A percentile compares a stretch with the other conserved stretches of the same genome.
Evolutionary conservation across 2,797 vertebrate genomes (phyloP).

Genomic region (Acrossocheilus wenchowensis): DNA sequence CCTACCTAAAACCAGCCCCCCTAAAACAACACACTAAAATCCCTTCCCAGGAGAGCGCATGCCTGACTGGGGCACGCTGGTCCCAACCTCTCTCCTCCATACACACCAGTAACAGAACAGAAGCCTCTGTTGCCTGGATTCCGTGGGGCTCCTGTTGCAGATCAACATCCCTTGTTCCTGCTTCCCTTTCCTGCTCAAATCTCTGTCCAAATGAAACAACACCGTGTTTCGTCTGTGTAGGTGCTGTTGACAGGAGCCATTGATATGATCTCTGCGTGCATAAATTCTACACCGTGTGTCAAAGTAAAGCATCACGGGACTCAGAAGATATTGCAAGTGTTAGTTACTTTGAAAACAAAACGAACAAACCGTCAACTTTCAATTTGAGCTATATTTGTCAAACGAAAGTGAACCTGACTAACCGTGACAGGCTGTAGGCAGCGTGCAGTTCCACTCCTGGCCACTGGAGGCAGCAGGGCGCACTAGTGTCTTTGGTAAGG

Average conservation of each 20-base stretch:
- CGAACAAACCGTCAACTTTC: slow-evolving; percentile 32
- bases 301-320: slow-evolving; percentile 8
- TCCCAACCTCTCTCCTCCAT: slow-evolving; percentile 61
- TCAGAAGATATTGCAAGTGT: slow-evolving; percentile 9
- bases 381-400: slow-evolving; percentile 13
- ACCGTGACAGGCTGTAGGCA: neutral
- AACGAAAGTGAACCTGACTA: neutral
- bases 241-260: slow-evolving; percentile 39
- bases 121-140: slow-evolving; percentile 55
- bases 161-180: slow-evolving; percentile 68
- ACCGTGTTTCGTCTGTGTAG: slow-evolving; percentile 54
- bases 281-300: slow-evolving; percentile 28
- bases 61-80: slow-evolving; percentile 65
- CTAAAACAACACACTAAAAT: slow-evolving; percentile 67
- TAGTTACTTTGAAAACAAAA: slow-evolving; percentile 40
- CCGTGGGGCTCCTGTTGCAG: slow-evolving; percentile 61
- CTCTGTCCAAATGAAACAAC: slow-evolving; percentile 74
- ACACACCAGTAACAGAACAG: slow-evolving; percentile 74
- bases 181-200: slow-evolving; percentile 78
- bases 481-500: slow-evolving; percentile 44
- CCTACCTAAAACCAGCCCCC: slow-evolving; percentile 68
- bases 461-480: slow-evolving; percentile 53
- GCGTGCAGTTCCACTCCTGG: slow-evolving; percentile 47
- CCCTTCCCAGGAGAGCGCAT: slow-evolving; percentile 69
- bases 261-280: slow-evolving; percentile 42